Evolutionary conservation across 2,888 invertebrate genomes (phyloP).

Genomic region (Nesidiocoris tenuis): DNA sequence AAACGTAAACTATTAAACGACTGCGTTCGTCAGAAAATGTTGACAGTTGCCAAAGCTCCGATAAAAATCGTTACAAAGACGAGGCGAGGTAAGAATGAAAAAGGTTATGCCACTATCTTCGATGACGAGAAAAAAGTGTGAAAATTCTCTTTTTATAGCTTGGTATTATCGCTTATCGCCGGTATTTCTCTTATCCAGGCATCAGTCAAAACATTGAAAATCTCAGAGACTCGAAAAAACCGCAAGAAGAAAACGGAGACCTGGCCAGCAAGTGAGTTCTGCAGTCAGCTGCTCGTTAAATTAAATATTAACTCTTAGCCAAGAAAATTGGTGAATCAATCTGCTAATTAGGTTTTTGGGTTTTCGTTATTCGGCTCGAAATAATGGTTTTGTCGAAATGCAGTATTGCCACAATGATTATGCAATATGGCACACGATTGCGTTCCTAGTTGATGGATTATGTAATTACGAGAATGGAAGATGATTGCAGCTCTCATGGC

Average conservation of each 20-base stretch:
- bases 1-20: neutral
- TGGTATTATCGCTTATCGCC: slow-evolving; percentile 4
- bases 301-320: neutral
- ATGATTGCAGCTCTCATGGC: neutral
- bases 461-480: neutral
- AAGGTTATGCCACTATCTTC: neutral
- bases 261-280: slow-evolving; percentile 20
- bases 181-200: slow-evolving; percentile 58
- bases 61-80: slow-evolving; percentile 87
- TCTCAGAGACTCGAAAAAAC: slow-evolving; percentile 45
- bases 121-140: slow-evolving; percentile 1
- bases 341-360: no score
- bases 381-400: no score
- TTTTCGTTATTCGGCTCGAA: no score
- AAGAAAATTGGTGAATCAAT: no score
- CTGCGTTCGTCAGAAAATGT: slow-evolving; percentile 60
- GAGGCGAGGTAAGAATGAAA: slow-evolving; percentile 66
- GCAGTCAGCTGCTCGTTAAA: no score
- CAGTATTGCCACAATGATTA: no score
- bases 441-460: neutral
- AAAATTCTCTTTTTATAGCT: slow-evolving; percentile 34
- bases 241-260: slow-evolving; percentile 44
- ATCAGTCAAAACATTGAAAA: slow-evolving; percentile 72
- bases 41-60: slow-evolving; percentile 82
- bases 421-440: neutral